Conservation (phyloP, 2,797 vertebrate species). For the Rhabdomys pumilio region DNA sequence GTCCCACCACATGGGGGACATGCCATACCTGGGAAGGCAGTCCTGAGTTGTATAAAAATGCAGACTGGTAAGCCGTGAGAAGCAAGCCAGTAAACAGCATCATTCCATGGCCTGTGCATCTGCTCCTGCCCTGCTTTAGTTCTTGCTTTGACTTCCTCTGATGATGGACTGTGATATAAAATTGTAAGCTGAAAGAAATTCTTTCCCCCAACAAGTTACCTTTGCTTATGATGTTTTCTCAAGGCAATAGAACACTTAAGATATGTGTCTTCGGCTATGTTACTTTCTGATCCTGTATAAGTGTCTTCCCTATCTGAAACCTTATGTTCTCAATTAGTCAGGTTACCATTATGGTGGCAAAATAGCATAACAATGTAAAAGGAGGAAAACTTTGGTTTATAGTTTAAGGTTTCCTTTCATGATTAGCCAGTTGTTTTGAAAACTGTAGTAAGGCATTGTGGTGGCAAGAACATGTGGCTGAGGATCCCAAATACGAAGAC, state of each 20-base stretch:
- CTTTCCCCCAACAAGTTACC: neutral
- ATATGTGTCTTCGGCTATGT: neutral
- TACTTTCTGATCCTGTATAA: neutral
- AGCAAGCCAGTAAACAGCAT: too few species aligned
- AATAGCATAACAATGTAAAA: neutral
- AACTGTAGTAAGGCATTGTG: neutral
- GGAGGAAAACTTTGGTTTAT: neutral
- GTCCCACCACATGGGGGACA: neutral
- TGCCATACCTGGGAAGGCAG: too few species aligned
- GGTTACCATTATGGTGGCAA: neutral
- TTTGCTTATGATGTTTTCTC: neutral
- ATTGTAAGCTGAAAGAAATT: neutral
- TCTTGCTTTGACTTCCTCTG: neutral
- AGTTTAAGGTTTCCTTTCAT: neutral
- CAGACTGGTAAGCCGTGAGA: neutral
- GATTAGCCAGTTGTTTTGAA: neutral
- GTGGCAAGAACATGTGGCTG: neutral
- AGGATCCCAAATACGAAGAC: neutral
- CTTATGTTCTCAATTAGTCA: too few species aligned
- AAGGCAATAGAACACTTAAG: neutral
- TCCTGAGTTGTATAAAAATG: neutral
- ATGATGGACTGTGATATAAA: neutral
- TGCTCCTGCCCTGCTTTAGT: neutral
- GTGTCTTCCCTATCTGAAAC: neutral
- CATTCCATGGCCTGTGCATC: neutral